phyloP scores from a whole-genome alignment of 2,888 invertebrate genomes.

The Parochlus steinenii region DNA sequence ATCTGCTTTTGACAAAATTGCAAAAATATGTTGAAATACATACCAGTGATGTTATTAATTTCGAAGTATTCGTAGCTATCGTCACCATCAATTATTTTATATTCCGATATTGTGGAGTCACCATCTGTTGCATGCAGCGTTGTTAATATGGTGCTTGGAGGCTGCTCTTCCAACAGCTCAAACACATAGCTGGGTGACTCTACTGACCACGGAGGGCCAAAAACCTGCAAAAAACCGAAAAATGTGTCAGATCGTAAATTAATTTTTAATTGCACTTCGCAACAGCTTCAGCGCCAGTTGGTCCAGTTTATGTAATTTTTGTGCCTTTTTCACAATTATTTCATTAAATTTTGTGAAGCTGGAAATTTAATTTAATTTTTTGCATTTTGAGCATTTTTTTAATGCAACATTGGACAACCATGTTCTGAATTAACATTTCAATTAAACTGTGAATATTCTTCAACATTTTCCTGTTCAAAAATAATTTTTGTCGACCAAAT shows the following conservation, averaged over 20 bases:
- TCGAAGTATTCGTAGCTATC: conserved; percentile 60
- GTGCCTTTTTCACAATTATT: neutral
- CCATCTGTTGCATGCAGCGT: conserved; percentile 64
- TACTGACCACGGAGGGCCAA: conserved; percentile 53
- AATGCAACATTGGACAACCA: too few species aligned
- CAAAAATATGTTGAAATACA: too few species aligned
- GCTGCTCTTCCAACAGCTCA: conserved; percentile 66
- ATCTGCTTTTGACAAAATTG: neutral
- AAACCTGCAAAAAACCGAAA: conserved; percentile 33
- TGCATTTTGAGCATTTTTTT: too few species aligned
- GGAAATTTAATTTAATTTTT: neutral
- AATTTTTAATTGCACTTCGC: neutral
- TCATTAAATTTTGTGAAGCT: neutral
- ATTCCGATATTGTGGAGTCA: conserved; percentile 67
- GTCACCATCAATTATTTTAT: conserved; percentile 37
- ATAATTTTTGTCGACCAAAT: too few species aligned
- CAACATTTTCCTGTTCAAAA: too few species aligned
- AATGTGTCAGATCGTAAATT: conserved; percentile 1
- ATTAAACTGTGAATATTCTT: too few species aligned
- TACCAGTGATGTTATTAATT: conserved; percentile 65
- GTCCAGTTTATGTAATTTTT: too few species aligned
- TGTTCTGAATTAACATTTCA: too few species aligned
- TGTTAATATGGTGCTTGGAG: conserved; percentile 56
- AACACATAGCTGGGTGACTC: conserved; percentile 44
- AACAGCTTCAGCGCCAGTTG: too few species aligned